Evolutionary conservation across 2,888 invertebrate species (phyloP).

Genomic region (Dasysyrphus albostriatus): DNA sequence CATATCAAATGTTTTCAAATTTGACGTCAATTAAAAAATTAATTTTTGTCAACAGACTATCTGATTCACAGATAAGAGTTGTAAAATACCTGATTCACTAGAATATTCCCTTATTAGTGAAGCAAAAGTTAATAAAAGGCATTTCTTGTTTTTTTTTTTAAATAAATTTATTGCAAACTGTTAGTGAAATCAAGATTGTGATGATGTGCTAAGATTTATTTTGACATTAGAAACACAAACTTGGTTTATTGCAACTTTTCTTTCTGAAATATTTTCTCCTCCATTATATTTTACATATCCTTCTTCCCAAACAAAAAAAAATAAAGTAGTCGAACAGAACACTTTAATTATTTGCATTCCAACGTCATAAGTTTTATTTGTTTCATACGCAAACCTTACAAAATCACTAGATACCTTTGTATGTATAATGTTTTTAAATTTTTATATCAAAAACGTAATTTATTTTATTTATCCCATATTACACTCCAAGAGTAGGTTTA

Average conservation of each 20-base stretch:
- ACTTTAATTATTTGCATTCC: not conserved
- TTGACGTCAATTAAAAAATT: not conserved
- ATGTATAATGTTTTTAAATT: too few species aligned
- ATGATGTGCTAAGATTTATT: not conserved
- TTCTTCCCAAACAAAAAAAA: not conserved
- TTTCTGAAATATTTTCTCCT: not conserved
- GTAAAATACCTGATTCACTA: not conserved
- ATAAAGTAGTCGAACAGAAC: not conserved
- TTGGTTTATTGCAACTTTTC: not conserved
- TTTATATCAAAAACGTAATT: constrained; percentile 50
- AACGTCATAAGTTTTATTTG: not conserved
- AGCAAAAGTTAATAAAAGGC: not conserved
- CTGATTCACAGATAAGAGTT: not conserved
- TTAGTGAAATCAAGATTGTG: not conserved
- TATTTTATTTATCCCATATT: constrained; percentile 23
- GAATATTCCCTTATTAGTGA: not conserved
- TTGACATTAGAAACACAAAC: not conserved
- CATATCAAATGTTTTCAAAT: not conserved
- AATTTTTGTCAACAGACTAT: not conserved
- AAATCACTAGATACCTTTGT: not conserved
- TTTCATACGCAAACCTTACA: not conserved
- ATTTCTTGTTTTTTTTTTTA: not conserved
- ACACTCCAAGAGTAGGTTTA: not conserved
- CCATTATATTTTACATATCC: not conserved
- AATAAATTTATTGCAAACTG: not conserved